Evolutionary conservation across 2,797 vertebrate species (phyloP), one percentile per base, ranked within the genome.

Genomic region (Mormyrops attenuatus): DNA sequence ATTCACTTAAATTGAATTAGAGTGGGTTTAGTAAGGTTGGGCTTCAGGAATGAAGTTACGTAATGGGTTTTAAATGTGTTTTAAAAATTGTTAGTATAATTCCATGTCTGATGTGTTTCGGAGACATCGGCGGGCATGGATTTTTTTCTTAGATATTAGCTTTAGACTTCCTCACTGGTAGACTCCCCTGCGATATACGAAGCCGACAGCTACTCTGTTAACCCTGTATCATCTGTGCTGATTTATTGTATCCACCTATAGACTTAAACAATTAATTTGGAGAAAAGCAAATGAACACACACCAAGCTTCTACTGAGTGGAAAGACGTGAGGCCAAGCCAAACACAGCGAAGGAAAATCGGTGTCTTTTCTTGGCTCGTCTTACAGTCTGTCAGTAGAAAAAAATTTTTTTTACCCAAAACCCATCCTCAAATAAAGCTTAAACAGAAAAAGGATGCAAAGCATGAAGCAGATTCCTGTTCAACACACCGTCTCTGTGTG

Each of bases 391-490:
- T 80, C 22, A 69, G 53, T 91, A 91, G 26, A 15, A 66, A 69
- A 85, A n/a, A n/a, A n/a, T n/a, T n/a, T n/a, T n/a, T n/a, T n/a
- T n/a, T n/a, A n/a, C n/a, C n/a, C n/a, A n/a, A 52, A 88, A 92
- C 85, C 90, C 87, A 55, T 60, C 50, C 85, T 77, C 93, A 92
- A 92, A 88, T 66, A 86, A 41, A 85, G 47, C 41, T 84, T 63
- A 63, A 2, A 49, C 49, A 49, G 53, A 73, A 82, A 89, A 89
- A 90, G 89, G 92, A 88, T 69, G 88, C n/a, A 22, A 89, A 90
- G 89, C 85, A 49, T 69, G 55, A 66, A 60, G 73, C 89, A 89
- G 89, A 90, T 86, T 50, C n/a, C 13, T 89, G 66, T 20, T 11
- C 52, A 20, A 30, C 20, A 20, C 2, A 0, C 15, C 30, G 2